Evolutionary conservation across 2,888 invertebrate species (phyloP), one percentile per base, ranked within the genome.

Genomic region (Stomorhina lunata): DNA sequence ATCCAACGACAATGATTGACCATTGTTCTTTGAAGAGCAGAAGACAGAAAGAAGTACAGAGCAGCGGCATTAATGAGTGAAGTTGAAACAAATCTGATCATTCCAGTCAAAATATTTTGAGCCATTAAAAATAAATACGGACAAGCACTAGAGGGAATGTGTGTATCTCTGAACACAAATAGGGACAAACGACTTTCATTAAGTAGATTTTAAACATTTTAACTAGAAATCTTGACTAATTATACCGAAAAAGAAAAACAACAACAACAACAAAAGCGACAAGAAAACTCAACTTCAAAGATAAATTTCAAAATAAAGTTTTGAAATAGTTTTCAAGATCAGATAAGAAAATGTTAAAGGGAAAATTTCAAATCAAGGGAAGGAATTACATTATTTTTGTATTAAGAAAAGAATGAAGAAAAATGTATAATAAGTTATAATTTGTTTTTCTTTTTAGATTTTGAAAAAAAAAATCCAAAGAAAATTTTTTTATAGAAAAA

Each of bases 221-320:
- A 59, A 68, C 45, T 45, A 76, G 59, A 71, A 78, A 71, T 37
- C 63, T 27, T 43, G 40, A 57, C 55, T 78, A 78, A 78, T 78
- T 71, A 78, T 37, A 48, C 4, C 17, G 17, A 32, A 20, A 15
- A 55, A 17, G 32, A 32, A 32, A 15, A 29, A 6, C 6, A 37
- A 32, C 20, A 2, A 4, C 15, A 55, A 29, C 5, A 43, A 22
- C 37, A 40, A 22, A 43, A 73, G 22, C n/a, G n/a, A n/a, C n/a
- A n/a, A n/a, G n/a, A n/a, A n/a, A n/a, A n/a, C n/a, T n/a, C n/a
- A n/a, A 48, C 25, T 22, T 43, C 61, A 68, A 59, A 68, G 40
- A 22, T 1, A 55, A 53, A 29, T 10, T 22, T 32, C 9, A 34
- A 57, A 76, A 66, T 32, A 17, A 48, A 45, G 32, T 27, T 22